A percentile compares a stretch with the other conserved stretches of the same genome.
Evolutionary conservation across 1,140 invertebrate genomes (phyloP).

Genomic region (Ephestia elutella): DNA sequence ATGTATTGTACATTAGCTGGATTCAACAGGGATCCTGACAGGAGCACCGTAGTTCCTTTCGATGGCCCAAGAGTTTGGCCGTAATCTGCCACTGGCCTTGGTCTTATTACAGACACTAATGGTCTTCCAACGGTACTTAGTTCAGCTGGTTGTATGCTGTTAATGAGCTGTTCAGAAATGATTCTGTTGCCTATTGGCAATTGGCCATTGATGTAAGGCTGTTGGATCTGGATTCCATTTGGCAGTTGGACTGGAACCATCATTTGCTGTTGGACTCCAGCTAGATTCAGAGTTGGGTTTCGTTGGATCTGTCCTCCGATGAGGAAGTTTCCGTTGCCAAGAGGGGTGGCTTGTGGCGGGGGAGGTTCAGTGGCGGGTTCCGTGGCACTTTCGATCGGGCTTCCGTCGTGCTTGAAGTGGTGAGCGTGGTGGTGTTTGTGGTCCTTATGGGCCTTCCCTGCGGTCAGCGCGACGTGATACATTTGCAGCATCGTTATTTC

Average conservation of each 20-base stretch:
- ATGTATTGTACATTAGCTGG: slow-evolving; percentile 77
- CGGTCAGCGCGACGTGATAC: slow-evolving; percentile 84
- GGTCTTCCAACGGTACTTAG: slow-evolving; percentile 16
- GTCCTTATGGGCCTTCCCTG: slow-evolving; percentile 87
- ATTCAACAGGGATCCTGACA: slow-evolving; percentile 63
- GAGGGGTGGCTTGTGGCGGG: slow-evolving; percentile 61
- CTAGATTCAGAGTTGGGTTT: slow-evolving; percentile 76
- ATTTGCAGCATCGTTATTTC: slow-evolving; percentile 87
- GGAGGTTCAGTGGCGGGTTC: slow-evolving; percentile 75
- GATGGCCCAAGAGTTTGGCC: slow-evolving; percentile 35
- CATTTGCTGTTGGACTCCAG: slow-evolving; percentile 72
- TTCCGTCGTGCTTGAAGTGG: slow-evolving; percentile 83
- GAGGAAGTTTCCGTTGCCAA: slow-evolving; percentile 76
- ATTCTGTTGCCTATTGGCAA: slow-evolving; percentile 68
- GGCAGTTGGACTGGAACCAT: slow-evolving; percentile 65
- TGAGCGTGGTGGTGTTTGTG: slow-evolving; percentile 89
- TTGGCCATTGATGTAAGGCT: slow-evolving; percentile 78
- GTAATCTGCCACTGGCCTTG: slow-evolving; percentile 19
- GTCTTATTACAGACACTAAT: slow-evolving; percentile 22
- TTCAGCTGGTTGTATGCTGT: slow-evolving; percentile 38
- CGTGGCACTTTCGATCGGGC: slow-evolving; percentile 74
- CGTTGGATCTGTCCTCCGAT: slow-evolving; percentile 83
- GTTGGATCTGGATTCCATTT: slow-evolving; percentile 69
- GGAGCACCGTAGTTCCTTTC: slow-evolving; percentile 48
- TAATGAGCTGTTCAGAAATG: slow-evolving; percentile 75